Conservation (phyloP, 2,797 vertebrate genomes). For the Melanotaenia maccullochi region DNA sequence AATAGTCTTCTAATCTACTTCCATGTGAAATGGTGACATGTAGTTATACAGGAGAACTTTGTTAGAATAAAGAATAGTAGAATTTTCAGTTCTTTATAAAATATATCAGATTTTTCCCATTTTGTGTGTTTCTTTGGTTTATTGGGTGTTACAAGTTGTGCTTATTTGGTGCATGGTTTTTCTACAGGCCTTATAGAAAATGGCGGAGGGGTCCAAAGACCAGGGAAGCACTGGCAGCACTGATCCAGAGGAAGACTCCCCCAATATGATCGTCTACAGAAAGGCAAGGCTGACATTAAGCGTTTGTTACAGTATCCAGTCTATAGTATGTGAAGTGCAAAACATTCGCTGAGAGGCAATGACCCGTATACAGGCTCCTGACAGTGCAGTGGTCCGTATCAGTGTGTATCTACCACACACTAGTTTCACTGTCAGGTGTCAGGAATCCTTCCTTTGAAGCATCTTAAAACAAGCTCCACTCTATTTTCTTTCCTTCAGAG, state of each 20-base stretch:
- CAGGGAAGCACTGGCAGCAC: constrained; percentile 76
- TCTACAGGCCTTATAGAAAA: constrained; percentile 75
- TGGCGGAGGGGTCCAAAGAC: constrained; percentile 90
- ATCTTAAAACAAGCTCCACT: constrained; percentile 28
- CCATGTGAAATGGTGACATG: too few relatives aligned
- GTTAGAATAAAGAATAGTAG: neutral
- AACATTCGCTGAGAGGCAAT: constrained; percentile 32
- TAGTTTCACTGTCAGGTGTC: constrained; percentile 46
- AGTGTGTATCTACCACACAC: constrained; percentile 37
- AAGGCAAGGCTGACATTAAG: constrained; percentile 84
- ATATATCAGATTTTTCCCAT: constrained; percentile 7
- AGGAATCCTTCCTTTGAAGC: constrained; percentile 37
- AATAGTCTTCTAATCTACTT: too few relatives aligned
- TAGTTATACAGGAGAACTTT: neutral
- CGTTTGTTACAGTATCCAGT: constrained; percentile 17
- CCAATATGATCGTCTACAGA: constrained; percentile 97
- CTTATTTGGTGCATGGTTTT: constrained; percentile 29
- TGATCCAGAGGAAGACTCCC: constrained; percentile 92
- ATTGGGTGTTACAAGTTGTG: neutral
- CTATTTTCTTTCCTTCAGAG: constrained; percentile 14
- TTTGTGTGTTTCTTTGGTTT: neutral
- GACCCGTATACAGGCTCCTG: constrained; percentile 36
- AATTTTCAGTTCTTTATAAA: constrained; percentile 19
- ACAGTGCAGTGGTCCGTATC: constrained; percentile 55
- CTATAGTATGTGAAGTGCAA: constrained; percentile 10